A percentile compares a stretch with the other conserved stretches of the same genome.
These are phyloP conservation scores for Zelleria hepariella DNA, from an alignment of 2,888 invertebrate genomes.

Conservation along the genomic window DNA sequence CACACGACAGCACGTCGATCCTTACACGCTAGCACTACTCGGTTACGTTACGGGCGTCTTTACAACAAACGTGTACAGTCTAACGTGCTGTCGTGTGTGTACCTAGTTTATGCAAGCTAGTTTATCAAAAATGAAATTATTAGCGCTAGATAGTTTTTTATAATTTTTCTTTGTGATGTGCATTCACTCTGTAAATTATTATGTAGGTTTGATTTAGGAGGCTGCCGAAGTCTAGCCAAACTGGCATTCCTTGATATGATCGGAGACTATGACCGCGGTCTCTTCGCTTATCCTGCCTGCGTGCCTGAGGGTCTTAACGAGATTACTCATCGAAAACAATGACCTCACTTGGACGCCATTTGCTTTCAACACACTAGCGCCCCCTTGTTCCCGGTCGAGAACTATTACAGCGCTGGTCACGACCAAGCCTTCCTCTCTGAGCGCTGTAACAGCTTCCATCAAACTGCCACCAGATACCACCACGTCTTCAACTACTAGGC, in stretches of 20 bases:
- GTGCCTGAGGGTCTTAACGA: conserved; percentile 74
- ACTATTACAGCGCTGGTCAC: conserved; percentile 88
- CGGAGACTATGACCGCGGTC: conserved; percentile 46
- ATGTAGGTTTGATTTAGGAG: too few relatives aligned
- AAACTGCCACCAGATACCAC: conserved; percentile 94
- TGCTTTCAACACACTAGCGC: conserved; percentile 77
- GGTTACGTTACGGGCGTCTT: too few relatives aligned
- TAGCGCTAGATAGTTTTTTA: too few relatives aligned
- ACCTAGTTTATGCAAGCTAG: too few relatives aligned
- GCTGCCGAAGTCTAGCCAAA: neutral
- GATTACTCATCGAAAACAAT: conserved; percentile 76
- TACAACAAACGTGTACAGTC: too few relatives aligned
- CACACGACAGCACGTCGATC: too few relatives aligned
- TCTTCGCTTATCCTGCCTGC: conserved; percentile 73
- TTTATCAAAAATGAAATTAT: too few relatives aligned
- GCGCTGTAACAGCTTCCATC: conserved; percentile 86
- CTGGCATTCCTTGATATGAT: conserved; percentile 37
- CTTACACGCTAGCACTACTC: too few relatives aligned
- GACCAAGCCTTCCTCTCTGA: conserved; percentile 73
- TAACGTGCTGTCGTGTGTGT: too few relatives aligned
- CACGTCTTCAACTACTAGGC: conserved; percentile 95
- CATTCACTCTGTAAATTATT: too few relatives aligned
- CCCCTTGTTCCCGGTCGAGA: conserved; percentile 95
- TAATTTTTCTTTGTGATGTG: too few relatives aligned
- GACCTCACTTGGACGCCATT: conserved; percentile 80